Evolutionary conservation across 2,888 invertebrate genomes (phyloP).

Genomic region (Rapana venosa): DNA sequence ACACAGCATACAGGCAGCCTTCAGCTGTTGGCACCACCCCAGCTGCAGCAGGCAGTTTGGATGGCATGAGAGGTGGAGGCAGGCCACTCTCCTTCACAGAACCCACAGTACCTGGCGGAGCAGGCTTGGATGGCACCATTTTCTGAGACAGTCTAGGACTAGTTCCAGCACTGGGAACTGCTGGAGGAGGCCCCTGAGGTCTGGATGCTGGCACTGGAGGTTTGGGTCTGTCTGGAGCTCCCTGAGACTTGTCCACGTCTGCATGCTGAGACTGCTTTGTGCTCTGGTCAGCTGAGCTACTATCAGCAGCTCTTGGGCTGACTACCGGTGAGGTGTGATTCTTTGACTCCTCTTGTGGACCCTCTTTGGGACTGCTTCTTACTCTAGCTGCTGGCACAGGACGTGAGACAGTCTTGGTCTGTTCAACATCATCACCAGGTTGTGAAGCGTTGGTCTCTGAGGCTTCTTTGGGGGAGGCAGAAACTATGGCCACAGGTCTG

Average conservation of each 20-base stretch:
- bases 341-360: background rate
- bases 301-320: background rate
- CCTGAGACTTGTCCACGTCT: background rate
- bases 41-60: background rate
- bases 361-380: slow-evolving; percentile 13
- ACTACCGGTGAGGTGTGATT: background rate
- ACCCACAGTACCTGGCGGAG: background rate
- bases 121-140: slow-evolving; percentile 7
- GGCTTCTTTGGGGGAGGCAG: slow-evolving; percentile 30
- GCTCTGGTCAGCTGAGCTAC: no score
- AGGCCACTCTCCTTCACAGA: background rate
- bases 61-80: slow-evolving; percentile 12
- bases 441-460: background rate
- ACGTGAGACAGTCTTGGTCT: background rate
- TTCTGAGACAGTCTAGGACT: slow-evolving; percentile 26
- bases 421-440: background rate
- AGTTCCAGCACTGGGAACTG: background rate
- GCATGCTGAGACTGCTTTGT: background rate
- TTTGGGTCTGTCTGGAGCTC: slow-evolving; percentile 7
- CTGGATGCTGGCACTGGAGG: slow-evolving; percentile 26
- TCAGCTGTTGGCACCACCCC: background rate
- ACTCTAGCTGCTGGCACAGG: slow-evolving; percentile 26
- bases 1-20: slow-evolving; percentile 24
- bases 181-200: background rate
- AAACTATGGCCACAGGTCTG: slow-evolving; percentile 15